These are phyloP conservation scores for Hirtodrosophila histrioides DNA, from an alignment of 2,888 invertebrate species.

Conservation along the genomic window DNA sequence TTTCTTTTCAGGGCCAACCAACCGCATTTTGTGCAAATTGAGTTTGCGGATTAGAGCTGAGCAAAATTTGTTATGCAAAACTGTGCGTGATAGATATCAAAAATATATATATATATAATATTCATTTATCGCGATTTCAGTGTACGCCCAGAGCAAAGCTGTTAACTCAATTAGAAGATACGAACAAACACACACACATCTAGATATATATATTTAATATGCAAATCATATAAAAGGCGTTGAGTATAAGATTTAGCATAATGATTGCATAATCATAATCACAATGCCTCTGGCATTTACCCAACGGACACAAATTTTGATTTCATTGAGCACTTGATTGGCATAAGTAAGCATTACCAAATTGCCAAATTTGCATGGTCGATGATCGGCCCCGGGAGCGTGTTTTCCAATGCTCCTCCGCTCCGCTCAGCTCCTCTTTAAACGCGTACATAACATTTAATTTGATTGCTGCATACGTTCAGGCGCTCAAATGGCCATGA, in stretches of 20 bases:
- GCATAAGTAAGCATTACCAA: slow-evolving; percentile 62
- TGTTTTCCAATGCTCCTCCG: background rate
- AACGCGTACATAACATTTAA: slow-evolving; percentile 77
- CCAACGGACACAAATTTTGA: slow-evolving; percentile 58
- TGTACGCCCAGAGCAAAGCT: slow-evolving; percentile 41
- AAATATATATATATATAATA: slow-evolving; percentile 33
- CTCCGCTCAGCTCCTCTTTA: slow-evolving; percentile 46
- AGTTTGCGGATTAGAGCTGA: slow-evolving; percentile 57
- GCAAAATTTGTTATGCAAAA: slow-evolving; percentile 65
- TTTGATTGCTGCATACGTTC: slow-evolving; percentile 75
- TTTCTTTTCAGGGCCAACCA: slow-evolving; percentile 22
- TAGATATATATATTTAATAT: slow-evolving; percentile 20
- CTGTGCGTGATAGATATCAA: slow-evolving; percentile 51
- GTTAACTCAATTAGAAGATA: slow-evolving; percentile 67
- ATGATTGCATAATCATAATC: slow-evolving; percentile 71
- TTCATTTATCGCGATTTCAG: slow-evolving; percentile 43
- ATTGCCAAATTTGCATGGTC: slow-evolving; percentile 64
- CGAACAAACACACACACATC: slow-evolving; percentile 7
- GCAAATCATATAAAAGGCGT: slow-evolving; percentile 48
- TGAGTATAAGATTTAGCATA: slow-evolving; percentile 47
- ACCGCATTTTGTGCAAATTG: slow-evolving; percentile 58
- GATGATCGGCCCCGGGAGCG: slow-evolving; percentile 48
- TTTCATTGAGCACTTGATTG: slow-evolving; percentile 74
- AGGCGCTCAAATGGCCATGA: slow-evolving; percentile 73
- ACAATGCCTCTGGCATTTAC: slow-evolving; percentile 35